A percentile compares a stretch with the other conserved stretches of the same genome.
phyloP scores from a whole-genome alignment of 2,888 invertebrate species.

The Netelia melanura region DNA sequence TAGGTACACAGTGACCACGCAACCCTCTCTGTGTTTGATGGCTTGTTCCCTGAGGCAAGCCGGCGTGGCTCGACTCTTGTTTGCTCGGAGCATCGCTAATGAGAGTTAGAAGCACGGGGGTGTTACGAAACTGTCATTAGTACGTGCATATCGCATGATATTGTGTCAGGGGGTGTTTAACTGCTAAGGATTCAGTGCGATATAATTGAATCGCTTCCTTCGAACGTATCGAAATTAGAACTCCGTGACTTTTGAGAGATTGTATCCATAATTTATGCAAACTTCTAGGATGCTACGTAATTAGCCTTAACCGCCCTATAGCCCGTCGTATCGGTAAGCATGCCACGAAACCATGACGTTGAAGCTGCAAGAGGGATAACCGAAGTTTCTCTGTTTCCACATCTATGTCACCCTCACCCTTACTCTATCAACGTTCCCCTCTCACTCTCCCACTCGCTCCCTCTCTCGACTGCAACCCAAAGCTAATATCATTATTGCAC shows the following conservation, averaged over 20 bases:
- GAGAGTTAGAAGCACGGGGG: slow-evolving; percentile 74
- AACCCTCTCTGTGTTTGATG: slow-evolving; percentile 9
- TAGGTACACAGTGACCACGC: slow-evolving; percentile 28
- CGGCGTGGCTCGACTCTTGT: slow-evolving; percentile 66
- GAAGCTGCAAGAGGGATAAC: slow-evolving; percentile 16
- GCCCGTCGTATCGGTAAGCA: background rate
- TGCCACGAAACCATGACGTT: slow-evolving; percentile 3
- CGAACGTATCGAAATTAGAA: background rate
- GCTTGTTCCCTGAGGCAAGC: slow-evolving; percentile 8
- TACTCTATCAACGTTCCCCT: background rate
- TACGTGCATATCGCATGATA: too few relatives aligned
- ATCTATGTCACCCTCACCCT: slow-evolving; percentile 10
- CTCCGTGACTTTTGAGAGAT: background rate
- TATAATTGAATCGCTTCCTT: background rate
- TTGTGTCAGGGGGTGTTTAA: background rate
- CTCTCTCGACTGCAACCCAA: slow-evolving; percentile 72
- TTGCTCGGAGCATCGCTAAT: slow-evolving; percentile 77
- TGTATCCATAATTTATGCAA: slow-evolving; percentile 13
- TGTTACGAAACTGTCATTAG: slow-evolving; percentile 11
- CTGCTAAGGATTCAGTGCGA: background rate
- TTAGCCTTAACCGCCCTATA: background rate
- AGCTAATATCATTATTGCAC: slow-evolving; percentile 81
- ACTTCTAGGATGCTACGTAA: background rate
- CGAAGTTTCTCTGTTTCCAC: slow-evolving; percentile 32
- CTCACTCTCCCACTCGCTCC: slow-evolving; percentile 8